These are phyloP conservation scores for Odocoileus virginianus DNA, from an alignment of 2,113 vertebrate species.

Conservation along the genomic window DNA sequence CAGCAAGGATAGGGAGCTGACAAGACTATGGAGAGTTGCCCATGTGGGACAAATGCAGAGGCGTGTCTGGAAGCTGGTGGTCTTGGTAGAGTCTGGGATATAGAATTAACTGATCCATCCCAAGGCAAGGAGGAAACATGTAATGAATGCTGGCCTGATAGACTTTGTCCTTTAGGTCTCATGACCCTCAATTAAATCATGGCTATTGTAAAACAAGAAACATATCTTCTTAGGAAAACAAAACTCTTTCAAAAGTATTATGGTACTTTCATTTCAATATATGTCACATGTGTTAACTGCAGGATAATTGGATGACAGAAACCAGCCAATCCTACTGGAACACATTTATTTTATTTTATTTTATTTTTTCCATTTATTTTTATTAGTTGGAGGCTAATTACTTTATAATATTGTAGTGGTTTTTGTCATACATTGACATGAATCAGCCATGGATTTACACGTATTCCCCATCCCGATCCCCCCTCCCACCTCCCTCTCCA, in stretches of 20 bases:
- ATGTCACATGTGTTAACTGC: not conserved
- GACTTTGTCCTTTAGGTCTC: not conserved
- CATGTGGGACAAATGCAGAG: not conserved
- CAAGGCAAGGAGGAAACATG: not conserved
- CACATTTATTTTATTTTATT: not conserved
- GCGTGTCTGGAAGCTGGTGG: not conserved
- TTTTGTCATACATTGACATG: too few species aligned
- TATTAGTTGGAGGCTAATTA: too few species aligned
- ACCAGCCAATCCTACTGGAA: not conserved
- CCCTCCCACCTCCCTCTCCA: too few species aligned
- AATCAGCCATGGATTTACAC: too few species aligned
- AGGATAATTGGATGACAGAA: not conserved
- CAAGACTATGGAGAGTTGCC: not conserved
- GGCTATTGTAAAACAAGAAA: not conserved
- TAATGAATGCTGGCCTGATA: not conserved
- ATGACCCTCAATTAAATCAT: not conserved
- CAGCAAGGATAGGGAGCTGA: slow-evolving; percentile 16
- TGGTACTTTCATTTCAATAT: not conserved
- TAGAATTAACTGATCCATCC: not conserved
- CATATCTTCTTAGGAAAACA: not conserved
- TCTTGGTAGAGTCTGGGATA: not conserved
- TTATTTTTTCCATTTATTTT: too few species aligned
- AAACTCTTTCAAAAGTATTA: not conserved
- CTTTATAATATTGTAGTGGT: too few species aligned
- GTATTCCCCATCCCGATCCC: too few species aligned